These are phyloP conservation scores for Pempheris klunzingeri DNA, from an alignment of 2,797 vertebrate genomes.

Conservation along the genomic window DNA sequence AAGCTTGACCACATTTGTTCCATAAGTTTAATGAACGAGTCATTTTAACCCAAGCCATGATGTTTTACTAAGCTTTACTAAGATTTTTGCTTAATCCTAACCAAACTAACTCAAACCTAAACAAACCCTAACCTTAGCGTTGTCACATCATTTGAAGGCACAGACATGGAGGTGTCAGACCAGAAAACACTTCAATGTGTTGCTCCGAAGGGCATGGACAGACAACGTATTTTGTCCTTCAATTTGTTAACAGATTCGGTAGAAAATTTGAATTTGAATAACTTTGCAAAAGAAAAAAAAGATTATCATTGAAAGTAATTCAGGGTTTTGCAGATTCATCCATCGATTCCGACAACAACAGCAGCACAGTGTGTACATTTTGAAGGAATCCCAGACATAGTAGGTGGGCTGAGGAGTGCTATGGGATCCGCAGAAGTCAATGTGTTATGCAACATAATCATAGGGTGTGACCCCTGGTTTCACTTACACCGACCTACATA, in stretches of 20 bases:
- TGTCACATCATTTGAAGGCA: neutral
- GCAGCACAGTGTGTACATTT: neutral
- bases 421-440: slow-evolving; percentile 55
- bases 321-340: neutral
- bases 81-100: neutral
- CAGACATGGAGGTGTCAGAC: neutral
- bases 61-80: too few relatives aligned
- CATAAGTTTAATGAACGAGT: neutral
- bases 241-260: neutral
- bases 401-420: slow-evolving; percentile 11
- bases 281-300: neutral
- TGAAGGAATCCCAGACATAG: slow-evolving; percentile 23
- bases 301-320: neutral
- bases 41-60: neutral
- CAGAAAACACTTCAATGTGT: neutral
- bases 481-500: slow-evolving; percentile 77
- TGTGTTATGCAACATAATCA: slow-evolving; percentile 74
- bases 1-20: neutral
- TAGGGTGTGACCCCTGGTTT: slow-evolving; percentile 77
- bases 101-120: too few relatives aligned
- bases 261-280: neutral
- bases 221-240: neutral
- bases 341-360: neutral
- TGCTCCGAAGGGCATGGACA: neutral
- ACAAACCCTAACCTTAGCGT: neutral